phyloP scores from a whole-genome alignment of 2,797 vertebrate genomes.

The Botia kubotai region DNA sequence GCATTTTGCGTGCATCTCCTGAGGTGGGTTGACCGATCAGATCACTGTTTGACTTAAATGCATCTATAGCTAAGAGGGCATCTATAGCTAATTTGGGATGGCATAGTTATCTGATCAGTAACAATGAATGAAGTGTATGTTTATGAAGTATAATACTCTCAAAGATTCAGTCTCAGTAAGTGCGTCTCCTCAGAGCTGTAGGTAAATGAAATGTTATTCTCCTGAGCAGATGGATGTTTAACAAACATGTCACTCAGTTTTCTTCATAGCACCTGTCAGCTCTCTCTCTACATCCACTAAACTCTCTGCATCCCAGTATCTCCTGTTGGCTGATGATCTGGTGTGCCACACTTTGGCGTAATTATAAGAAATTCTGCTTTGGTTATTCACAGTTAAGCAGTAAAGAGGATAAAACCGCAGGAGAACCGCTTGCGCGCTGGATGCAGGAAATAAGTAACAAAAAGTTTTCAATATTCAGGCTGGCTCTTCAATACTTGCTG shows the following conservation, averaged over 20 bases:
- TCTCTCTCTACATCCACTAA: no score
- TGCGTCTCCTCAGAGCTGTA: neutral
- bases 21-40: neutral
- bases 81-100: neutral
- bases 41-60: neutral
- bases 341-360: neutral
- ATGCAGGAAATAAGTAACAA: conserved; percentile 25
- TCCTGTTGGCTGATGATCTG: neutral
- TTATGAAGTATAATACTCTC: neutral
- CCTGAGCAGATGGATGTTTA: conserved; percentile 40
- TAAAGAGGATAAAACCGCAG: neutral
- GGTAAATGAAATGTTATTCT: conserved; percentile 46
- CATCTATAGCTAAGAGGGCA: neutral
- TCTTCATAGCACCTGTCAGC: conserved; percentile 37
- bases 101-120: neutral
- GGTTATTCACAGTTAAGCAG: conserved; percentile 3
- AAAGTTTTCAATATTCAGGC: conserved; percentile 58
- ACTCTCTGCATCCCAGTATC: no score
- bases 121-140: neutral
- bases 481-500: conserved; percentile 55
- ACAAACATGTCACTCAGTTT: conserved; percentile 32
- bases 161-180: conserved; percentile 21
- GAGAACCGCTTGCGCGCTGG: neutral
- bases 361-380: conserved; percentile 6
- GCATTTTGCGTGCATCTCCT: neutral